phyloP scores from a whole-genome alignment of 2,113 vertebrate species.

The Peromyscus californicus region DNA sequence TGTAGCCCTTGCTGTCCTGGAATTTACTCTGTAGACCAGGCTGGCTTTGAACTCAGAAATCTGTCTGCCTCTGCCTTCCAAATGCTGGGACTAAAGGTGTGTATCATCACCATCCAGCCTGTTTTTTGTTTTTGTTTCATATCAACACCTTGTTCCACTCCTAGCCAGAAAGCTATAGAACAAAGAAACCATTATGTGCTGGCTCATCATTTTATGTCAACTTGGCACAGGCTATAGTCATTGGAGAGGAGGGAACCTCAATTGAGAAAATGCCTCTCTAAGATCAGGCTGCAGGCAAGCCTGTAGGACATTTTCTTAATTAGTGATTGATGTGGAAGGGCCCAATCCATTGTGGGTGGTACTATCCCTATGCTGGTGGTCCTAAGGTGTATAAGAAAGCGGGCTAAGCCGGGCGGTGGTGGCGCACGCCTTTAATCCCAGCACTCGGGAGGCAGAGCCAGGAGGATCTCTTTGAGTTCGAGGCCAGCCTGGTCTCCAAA shows the following conservation, averaged over 20 bases:
- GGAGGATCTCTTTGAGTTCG: no score
- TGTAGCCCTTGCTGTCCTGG: neutral
- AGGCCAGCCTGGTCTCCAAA: no score
- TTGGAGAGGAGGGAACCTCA: neutral
- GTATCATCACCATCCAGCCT: neutral
- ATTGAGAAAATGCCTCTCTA: neutral
- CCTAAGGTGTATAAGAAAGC: neutral
- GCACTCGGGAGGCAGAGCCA: no score
- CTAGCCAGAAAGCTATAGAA: neutral
- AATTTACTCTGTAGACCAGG: neutral
- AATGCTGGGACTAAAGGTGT: neutral
- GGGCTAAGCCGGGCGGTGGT: no score
- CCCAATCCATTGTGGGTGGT: neutral
- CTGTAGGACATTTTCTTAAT: neutral
- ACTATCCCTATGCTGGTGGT: neutral
- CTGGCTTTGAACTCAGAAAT: neutral
- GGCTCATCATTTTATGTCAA: neutral
- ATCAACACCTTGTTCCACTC: neutral
- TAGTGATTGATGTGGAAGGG: neutral
- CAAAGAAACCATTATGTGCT: neutral
- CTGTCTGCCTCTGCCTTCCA: neutral
- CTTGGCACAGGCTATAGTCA: neutral
- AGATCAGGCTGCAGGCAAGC: neutral
- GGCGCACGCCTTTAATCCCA: no score
- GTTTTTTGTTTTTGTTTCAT: constrained; percentile 10